Base-by-base conservation (phyloP, 1,140 invertebrate genomes). In the Drosophila punjabiensis region DNA sequence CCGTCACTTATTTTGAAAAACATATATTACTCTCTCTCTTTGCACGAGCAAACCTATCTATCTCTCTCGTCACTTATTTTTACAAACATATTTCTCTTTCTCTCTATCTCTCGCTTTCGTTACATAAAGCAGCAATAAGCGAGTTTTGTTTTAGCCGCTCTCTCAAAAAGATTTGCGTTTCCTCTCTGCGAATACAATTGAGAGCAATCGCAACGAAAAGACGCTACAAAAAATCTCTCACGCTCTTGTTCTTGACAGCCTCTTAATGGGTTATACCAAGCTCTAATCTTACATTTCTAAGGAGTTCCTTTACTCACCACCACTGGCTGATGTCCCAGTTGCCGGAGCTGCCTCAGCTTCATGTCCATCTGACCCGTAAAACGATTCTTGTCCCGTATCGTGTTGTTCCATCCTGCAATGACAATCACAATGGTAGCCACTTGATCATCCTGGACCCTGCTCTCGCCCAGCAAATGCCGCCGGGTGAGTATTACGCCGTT, bases 271-370 rank as follows among this genome's bases (percentile, higher is more conserved):
- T 24, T 24, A 24, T 2, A 24, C 24, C 24, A 2, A 2, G 24
- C 24, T 24, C 24, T 24, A 24, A 24, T 24, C 24, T 24, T 3
- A 24, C 24, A 24, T 37, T 1, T 43, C 41, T 18, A 5, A 18
- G 20, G 3, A 20, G 0, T 8, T 6, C 7, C 16, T 5, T 7
- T 60, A 93, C 93, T 94, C 93, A 96, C 95, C 75, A 94, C 43
- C 66, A 95, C 74, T 3, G 95, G 94, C 55, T 81, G 94, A 75
- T 95, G 96, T 55, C 95, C 95, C 55, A 96, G 81, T 70, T 93
- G 86, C 61, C 92, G 63, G 4, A 96, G 87, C 58, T 95, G 95
- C 41, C 94, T 93, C 3, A 94, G 37, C 88, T 95, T 95, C 86
- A 94, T 92, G 16, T 82, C 74, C 16, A 94, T 64, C 18, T 90